These are phyloP conservation scores for Ypsolopha scabrella DNA, from an alignment of 2,888 invertebrate genomes.

Conservation along the genomic window DNA sequence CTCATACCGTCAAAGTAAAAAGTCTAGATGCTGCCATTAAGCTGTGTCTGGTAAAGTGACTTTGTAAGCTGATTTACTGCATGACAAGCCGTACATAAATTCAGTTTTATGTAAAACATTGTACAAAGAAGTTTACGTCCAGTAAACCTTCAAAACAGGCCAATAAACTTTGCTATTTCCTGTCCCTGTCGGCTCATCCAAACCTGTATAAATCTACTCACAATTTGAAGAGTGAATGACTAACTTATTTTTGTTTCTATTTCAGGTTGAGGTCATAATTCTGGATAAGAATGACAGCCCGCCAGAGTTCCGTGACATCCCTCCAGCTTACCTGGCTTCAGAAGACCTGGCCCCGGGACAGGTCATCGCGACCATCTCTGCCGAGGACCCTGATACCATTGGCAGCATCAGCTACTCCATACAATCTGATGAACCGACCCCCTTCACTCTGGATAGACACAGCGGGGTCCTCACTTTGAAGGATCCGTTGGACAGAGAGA, in stretches of 20 bases:
- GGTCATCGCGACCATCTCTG: conserved; percentile 80
- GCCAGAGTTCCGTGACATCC: conserved; percentile 85
- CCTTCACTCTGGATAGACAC: conserved; percentile 78
- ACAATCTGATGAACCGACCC: conserved; percentile 73
- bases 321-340: conserved; percentile 80
- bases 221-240: too few relatives aligned
- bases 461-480: conserved; percentile 80
- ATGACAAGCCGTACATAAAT: too few relatives aligned
- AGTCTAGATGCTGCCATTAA: not conserved
- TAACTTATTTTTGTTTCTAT: conserved; percentile 27
- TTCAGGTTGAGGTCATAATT: conserved; percentile 87
- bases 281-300: conserved; percentile 95
- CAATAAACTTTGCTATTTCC: too few relatives aligned
- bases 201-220: too few relatives aligned
- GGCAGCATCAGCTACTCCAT: conserved; percentile 82
- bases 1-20: not conserved
- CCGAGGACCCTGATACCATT: conserved; percentile 88
- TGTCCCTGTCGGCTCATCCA: too few relatives aligned
- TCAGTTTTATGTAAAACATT: too few relatives aligned
- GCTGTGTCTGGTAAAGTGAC: not conserved
- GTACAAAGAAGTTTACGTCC: too few relatives aligned
- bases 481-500: conserved; percentile 87
- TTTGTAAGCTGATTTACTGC: too few relatives aligned
- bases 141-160: too few relatives aligned
- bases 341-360: conserved; percentile 89